These are phyloP conservation scores for Arctocebus calabarensis DNA, from an alignment of 2,797 vertebrate species.

Conservation along the genomic window DNA sequence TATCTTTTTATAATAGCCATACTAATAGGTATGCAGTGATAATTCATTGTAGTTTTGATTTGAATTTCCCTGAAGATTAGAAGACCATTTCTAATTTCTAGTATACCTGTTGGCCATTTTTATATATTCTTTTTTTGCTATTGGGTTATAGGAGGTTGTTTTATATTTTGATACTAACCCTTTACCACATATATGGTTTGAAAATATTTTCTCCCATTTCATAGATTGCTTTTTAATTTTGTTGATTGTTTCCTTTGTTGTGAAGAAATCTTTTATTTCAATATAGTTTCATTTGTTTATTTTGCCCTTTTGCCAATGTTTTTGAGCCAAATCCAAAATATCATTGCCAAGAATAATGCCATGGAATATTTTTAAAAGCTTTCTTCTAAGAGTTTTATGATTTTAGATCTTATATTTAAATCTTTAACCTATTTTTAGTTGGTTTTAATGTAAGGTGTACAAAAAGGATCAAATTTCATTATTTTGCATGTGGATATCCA, in stretches of 20 bases:
- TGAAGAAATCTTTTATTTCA: neutral
- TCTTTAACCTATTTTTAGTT: neutral
- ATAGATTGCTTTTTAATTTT: neutral
- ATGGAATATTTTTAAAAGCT: neutral
- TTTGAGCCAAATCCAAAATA: neutral
- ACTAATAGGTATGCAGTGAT: neutral
- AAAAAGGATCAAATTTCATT: neutral
- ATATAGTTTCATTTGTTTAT: neutral
- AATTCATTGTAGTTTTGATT: neutral
- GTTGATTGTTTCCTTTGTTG: neutral
- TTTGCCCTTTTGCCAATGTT: neutral
- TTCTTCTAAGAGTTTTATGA: neutral
- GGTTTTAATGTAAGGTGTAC: neutral
- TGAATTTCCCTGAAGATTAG: neutral
- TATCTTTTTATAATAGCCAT: neutral
- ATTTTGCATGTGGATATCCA: neutral
- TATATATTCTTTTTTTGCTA: neutral
- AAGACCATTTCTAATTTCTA: neutral
- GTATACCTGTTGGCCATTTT: neutral
- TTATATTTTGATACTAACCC: neutral
- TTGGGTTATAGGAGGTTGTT: neutral
- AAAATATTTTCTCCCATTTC: neutral
- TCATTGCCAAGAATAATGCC: neutral
- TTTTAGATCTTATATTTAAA: neutral
- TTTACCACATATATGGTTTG: neutral